phyloP scores from a whole-genome alignment of 2,888 invertebrate species.

The Crematogaster levior region DNA sequence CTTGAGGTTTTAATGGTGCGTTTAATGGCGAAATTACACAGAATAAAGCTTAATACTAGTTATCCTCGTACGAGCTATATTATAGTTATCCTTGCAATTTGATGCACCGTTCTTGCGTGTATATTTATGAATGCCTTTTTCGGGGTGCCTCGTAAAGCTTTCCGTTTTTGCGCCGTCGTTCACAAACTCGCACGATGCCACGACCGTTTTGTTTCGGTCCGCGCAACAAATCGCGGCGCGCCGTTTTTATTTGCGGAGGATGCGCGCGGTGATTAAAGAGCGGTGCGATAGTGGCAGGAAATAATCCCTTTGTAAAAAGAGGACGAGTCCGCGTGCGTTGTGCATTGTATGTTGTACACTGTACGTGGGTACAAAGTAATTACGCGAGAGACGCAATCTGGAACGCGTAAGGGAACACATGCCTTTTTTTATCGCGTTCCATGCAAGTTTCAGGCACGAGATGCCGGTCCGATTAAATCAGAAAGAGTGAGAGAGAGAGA shows the following conservation, averaged over 20 bases:
- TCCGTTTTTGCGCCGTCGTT: conserved; percentile 35
- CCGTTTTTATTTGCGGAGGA: conserved; percentile 64
- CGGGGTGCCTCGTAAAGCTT: conserved; percentile 25
- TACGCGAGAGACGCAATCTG: conserved; percentile 62
- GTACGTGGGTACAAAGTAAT: conserved; percentile 55
- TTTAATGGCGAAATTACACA: conserved; percentile 32
- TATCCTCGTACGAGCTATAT: conserved; percentile 12
- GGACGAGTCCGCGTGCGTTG: conserved; percentile 51
- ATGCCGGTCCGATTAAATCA: conserved; percentile 36
- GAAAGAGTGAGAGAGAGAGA: background rate
- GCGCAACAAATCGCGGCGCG: conserved; percentile 69
- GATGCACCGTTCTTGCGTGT: conserved; percentile 24
- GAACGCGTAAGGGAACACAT: conserved; percentile 58
- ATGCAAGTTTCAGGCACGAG: conserved; percentile 35
- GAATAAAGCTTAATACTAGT: conserved; percentile 11
- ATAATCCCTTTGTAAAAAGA: conserved; percentile 54
- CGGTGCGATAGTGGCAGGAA: conserved; percentile 64
- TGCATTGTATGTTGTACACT: conserved; percentile 39
- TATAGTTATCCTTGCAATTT: conserved; percentile 38
- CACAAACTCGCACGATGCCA: conserved; percentile 30
- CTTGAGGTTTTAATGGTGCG: conserved; percentile 5
- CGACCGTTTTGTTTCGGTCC: conserved; percentile 57
- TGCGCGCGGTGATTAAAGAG: conserved; percentile 66
- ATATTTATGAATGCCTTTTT: conserved; percentile 47
- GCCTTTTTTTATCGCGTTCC: conserved; percentile 34